These are phyloP conservation scores for Mythimna loreyi DNA, from an alignment of 2,888 invertebrate species.

Conservation along the genomic window DNA sequence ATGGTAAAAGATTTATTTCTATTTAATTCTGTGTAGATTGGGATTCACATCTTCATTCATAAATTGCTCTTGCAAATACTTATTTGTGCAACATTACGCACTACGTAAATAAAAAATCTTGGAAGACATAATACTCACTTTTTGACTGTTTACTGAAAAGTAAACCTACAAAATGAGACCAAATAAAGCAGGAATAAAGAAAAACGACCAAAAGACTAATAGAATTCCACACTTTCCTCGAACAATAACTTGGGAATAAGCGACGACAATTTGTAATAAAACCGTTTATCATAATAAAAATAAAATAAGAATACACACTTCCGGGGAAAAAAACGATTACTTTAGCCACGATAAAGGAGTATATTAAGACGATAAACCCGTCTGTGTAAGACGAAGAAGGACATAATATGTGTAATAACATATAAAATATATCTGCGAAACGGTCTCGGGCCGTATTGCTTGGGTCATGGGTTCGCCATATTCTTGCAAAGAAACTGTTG, in stretches of 20 bases:
- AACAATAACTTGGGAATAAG: slow-evolving; percentile 48
- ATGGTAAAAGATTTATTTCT: neutral
- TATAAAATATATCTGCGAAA: slow-evolving; percentile 58
- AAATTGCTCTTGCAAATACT: too few relatives aligned
- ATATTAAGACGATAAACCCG: slow-evolving; percentile 65
- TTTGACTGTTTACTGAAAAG: neutral
- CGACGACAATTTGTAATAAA: slow-evolving; percentile 59
- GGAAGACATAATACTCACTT: neutral
- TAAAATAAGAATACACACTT: slow-evolving; percentile 60
- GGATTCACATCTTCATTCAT: too few relatives aligned
- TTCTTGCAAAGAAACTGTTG: slow-evolving; percentile 45
- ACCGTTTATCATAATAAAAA: slow-evolving; percentile 59
- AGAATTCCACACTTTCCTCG: slow-evolving; percentile 34
- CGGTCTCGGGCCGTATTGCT: slow-evolving; percentile 44
- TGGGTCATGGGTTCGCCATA: slow-evolving; percentile 43
- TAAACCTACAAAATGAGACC: neutral
- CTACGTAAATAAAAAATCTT: neutral
- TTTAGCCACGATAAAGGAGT: slow-evolving; percentile 56
- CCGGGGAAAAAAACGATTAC: slow-evolving; percentile 58
- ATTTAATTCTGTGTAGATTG: too few relatives aligned
- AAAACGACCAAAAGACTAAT: slow-evolving; percentile 20
- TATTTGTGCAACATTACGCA: too few relatives aligned
- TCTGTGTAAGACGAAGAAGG: slow-evolving; percentile 45
- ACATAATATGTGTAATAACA: slow-evolving; percentile 63
- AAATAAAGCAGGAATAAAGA: slow-evolving; percentile 25